Percentiles rank a stretch among this genome's conserved stretches.
Conservation (phyloP, 2,113 vertebrate genomes). For the Leptodactylus fuscus region DNA sequence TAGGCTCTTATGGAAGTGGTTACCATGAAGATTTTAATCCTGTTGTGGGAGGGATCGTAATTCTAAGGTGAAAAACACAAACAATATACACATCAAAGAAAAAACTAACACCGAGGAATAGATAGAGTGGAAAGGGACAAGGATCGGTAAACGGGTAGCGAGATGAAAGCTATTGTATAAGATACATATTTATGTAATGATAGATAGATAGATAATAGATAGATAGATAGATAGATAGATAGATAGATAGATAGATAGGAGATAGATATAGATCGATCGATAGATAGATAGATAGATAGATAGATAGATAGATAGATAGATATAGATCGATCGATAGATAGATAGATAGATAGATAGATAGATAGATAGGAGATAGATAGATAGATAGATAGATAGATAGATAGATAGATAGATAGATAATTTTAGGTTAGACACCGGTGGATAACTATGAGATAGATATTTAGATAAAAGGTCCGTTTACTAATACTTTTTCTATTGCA, state of each 20-base stretch:
- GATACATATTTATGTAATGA: no score
- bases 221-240: slow-evolving; percentile 5
- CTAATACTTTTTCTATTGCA: no score
- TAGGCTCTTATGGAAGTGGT: not conserved
- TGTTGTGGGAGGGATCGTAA: not conserved
- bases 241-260: not conserved
- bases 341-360: slow-evolving; percentile 5
- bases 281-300: no score
- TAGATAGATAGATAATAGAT: no score
- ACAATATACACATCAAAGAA: not conserved
- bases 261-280: no score
- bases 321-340: not conserved
- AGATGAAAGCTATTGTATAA: no score
- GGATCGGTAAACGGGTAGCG: not conserved
- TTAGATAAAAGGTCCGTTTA: no score
- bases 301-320: no score
- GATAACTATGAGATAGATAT: no score
- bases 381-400: slow-evolving; percentile 6
- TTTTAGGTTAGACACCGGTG: not conserved
- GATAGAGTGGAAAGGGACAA: not conserved
- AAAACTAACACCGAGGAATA: not conserved
- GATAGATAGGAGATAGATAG: not conserved
- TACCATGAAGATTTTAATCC: not conserved
- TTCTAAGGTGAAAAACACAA: not conserved
- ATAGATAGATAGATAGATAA: slow-evolving; percentile 5